Evolutionary conservation across 2,888 invertebrate species (phyloP).

Genomic region (Dioctria linearis): DNA sequence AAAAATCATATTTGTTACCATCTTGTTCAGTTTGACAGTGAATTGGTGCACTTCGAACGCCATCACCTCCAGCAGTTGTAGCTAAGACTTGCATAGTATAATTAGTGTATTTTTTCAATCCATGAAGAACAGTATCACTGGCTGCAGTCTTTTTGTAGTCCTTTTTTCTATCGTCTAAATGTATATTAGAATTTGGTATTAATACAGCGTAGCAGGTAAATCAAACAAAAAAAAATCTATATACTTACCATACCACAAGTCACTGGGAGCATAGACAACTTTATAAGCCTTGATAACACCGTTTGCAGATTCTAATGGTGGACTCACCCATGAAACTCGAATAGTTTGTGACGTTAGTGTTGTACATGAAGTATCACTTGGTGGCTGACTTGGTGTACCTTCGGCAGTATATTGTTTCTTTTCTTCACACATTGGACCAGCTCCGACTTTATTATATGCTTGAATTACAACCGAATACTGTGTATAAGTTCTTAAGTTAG

Average conservation of each 20-base stretch:
- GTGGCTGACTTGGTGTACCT: slow-evolving; percentile 92
- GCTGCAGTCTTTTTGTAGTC: slow-evolving; percentile 94
- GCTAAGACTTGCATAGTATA: slow-evolving; percentile 97
- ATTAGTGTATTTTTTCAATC: slow-evolving; percentile 94
- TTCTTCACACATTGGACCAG: slow-evolving; percentile 92
- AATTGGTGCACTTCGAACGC: slow-evolving; percentile 82
- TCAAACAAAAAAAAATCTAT: background rate
- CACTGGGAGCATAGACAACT: slow-evolving; percentile 91
- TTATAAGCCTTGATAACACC: slow-evolving; percentile 97
- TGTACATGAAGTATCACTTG: slow-evolving; percentile 92
- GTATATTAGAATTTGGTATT: slow-evolving; percentile 10
- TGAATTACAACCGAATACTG: slow-evolving; percentile 97
- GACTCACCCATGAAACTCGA: slow-evolving; percentile 94
- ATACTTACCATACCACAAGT: slow-evolving; percentile 92
- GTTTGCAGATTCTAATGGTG: slow-evolving; percentile 91
- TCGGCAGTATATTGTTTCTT: slow-evolving; percentile 94
- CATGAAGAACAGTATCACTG: slow-evolving; percentile 93
- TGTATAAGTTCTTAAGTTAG: slow-evolving; percentile 90
- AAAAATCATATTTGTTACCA: slow-evolving; percentile 73
- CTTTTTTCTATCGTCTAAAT: slow-evolving; percentile 87
- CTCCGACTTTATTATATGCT: slow-evolving; percentile 94
- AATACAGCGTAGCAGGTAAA: too few species aligned
- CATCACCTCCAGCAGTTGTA: slow-evolving; percentile 95
- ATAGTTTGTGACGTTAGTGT: slow-evolving; percentile 95
- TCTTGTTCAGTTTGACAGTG: slow-evolving; percentile 97